A percentile compares a stretch with the other conserved stretches of the same genome.
Conservation (phyloP, 2,797 vertebrate species). For the Varecia variegata region DNA sequence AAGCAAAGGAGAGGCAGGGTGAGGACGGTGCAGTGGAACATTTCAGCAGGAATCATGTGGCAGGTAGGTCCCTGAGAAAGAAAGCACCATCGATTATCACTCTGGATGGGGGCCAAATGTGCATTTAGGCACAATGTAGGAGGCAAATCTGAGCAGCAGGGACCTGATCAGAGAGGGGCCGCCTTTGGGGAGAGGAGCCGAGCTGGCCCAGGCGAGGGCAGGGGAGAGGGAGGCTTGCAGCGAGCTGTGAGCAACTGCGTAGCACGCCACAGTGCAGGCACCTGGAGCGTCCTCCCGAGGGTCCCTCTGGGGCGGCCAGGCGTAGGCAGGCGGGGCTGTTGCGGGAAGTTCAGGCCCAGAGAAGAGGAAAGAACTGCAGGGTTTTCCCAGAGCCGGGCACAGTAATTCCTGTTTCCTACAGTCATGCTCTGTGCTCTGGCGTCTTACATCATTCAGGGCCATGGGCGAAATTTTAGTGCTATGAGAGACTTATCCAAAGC, state of each 20-base stretch:
- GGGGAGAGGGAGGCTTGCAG: background rate
- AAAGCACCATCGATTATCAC: background rate
- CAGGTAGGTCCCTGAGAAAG: background rate
- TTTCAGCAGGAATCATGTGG: constrained; percentile 19
- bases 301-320: no score
- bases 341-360: background rate
- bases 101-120: constrained; percentile 23
- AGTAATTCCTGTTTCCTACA: background rate
- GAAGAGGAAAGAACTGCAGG: no score
- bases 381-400: background rate
- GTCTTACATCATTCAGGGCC: background rate
- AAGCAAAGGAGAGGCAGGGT: background rate
- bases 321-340: background rate
- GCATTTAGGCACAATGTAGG: constrained; percentile 25
- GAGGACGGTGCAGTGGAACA: background rate
- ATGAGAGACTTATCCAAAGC: background rate
- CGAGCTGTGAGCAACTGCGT: background rate
- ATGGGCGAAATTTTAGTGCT: background rate
- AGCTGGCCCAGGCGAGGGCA: background rate
- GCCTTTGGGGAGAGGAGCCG: background rate
- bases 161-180: background rate
- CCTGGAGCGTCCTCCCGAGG: background rate
- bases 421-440: background rate
- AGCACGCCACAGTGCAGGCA: rapidly evolving
- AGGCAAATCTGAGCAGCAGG: background rate